Base-by-base conservation (phyloP, 2,113 vertebrate species). In the Willisornis vidua region DNA sequence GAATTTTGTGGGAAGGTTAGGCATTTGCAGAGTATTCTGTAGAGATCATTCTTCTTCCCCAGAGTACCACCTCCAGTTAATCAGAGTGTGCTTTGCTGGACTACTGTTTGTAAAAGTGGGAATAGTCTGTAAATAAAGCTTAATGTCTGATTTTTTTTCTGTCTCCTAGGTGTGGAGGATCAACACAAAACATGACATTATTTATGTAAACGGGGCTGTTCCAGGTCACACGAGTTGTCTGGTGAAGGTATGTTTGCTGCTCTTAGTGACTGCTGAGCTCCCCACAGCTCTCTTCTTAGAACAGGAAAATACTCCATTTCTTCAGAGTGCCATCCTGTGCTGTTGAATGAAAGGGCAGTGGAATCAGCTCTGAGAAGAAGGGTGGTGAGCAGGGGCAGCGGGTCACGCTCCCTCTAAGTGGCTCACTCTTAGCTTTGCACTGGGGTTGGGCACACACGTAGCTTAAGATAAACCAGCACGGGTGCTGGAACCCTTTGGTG, bases 141-240 rank as follows among this genome's bases (percentile, higher is more conserved):
- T 13, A 62, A 3, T 61, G 48, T 49, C 20, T 85, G 45, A 1
- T 70, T 68, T 20, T 49, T 41, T 78, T 85, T 55, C 17, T 82
- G 19, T 90, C 54, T 86, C 31, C 90, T 97, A 99, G 99, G 98
- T 99, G 39, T 99, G 99, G 99, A 98, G 99, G 95, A 97, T 99
- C 96, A 99, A 99, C 95, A 99, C 98, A 94, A 99, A 98, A 90
- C 96, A 98, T 74, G 98, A 99, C 74, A 97, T 99, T 70, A 98
- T 99, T 90, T 99, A 99, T 37, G 98, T 99, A 31, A 97, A 99
- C 73, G 99, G 99, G 6, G 99, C 98, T 41, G 98, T 99, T 51
- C 99, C 99, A 14, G 99, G 99, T 39, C 99, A 99, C 97, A 98
- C 59, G 37, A 99, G 98, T 95, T 99, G 99, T 95, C 97, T 99